phyloP scores from a whole-genome alignment of 1,140 invertebrate genomes.

The Diachasma alloeum region DNA sequence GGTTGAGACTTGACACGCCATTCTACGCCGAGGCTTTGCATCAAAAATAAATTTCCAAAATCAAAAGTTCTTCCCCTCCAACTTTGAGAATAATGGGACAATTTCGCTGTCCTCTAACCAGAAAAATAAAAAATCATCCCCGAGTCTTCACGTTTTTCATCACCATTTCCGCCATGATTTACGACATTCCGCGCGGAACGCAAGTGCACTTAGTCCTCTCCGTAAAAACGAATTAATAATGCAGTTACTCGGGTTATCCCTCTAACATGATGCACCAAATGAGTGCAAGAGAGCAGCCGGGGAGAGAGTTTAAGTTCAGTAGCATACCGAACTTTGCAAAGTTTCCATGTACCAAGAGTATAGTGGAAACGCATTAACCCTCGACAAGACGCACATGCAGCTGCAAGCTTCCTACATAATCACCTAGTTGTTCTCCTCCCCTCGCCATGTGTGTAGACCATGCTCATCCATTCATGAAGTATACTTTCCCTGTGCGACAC shows the following conservation, averaged over 20 bases:
- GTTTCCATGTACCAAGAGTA: not conserved
- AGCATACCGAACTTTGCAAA: not conserved
- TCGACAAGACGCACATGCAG: not conserved
- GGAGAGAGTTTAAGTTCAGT: not conserved
- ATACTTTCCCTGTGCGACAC: not conserved
- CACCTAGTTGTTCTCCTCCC: not conserved
- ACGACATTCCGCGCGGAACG: not conserved
- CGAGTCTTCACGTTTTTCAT: not conserved
- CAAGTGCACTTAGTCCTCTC: not conserved
- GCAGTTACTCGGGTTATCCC: constrained; percentile 13
- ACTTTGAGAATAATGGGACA: no score
- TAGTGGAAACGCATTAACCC: not conserved
- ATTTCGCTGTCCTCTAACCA: not conserved
- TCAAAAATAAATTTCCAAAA: no score
- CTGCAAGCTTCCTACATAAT: not conserved
- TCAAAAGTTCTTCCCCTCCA: no score
- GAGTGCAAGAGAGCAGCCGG: not conserved
- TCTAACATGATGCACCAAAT: not conserved
- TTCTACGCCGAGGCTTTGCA: no score
- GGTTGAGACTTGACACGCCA: no score
- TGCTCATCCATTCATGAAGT: constrained; percentile 15
- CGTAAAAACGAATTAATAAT: constrained; percentile 28
- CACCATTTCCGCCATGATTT: not conserved
- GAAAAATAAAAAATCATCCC: not conserved
- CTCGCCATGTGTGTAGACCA: not conserved